phyloP scores from a whole-genome alignment of 2,888 invertebrate genomes.

The Clitarchus hookeri region DNA sequence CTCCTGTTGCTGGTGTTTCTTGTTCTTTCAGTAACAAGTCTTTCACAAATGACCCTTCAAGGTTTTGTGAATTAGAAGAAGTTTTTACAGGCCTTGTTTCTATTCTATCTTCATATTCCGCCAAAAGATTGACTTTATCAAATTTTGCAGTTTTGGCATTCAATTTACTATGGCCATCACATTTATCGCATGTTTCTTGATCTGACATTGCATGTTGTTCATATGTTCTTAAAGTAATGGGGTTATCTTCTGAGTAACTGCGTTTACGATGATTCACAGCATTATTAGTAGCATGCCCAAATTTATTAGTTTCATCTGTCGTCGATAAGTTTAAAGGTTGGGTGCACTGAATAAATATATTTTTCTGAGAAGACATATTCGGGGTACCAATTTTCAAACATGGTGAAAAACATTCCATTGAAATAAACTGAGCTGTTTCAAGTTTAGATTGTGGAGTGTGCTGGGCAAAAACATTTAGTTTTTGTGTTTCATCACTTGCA shows the following conservation, averaged over 20 bases:
- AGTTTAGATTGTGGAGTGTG: background rate
- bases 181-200: background rate
- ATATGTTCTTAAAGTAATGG: background rate
- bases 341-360: background rate
- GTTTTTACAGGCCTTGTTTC: constrained; percentile 30
- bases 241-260: constrained; percentile 59
- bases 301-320: background rate
- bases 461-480: background rate
- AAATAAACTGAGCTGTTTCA: too few relatives aligned
- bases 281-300: constrained; percentile 42
- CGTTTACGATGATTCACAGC: constrained; percentile 59
- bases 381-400: background rate
- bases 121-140: background rate
- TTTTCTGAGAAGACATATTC: background rate
- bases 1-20: constrained; percentile 45
- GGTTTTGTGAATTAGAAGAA: constrained; percentile 64
- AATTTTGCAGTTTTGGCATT: constrained; percentile 29
- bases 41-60: constrained; percentile 65
- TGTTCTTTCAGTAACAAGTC: constrained; percentile 74
- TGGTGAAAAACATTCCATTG: too few relatives aligned
- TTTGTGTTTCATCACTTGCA: background rate
- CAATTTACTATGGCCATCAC: background rate
- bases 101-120: background rate
- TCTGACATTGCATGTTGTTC: background rate
- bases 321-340: background rate